Evolutionary conservation across 2,888 invertebrate genomes (phyloP).

Genomic region (Erebia palarica): DNA sequence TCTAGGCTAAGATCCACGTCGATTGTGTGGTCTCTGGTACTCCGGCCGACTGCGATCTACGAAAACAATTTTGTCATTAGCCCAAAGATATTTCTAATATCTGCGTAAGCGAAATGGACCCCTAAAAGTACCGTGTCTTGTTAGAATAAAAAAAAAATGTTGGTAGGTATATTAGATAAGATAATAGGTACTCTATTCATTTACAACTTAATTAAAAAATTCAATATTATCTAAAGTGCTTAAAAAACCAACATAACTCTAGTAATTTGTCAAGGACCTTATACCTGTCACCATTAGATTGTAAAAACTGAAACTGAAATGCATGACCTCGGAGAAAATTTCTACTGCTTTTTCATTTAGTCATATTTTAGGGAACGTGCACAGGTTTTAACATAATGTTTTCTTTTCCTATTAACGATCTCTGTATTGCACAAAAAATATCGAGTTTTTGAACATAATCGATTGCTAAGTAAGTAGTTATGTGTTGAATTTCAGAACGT

Average conservation of each 20-base stretch:
- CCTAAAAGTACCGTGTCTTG: not conserved
- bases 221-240: slow-evolving; percentile 2
- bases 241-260: not conserved
- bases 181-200: not conserved
- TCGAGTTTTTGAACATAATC: not conserved
- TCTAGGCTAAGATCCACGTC: slow-evolving; percentile 97
- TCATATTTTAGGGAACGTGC: no score
- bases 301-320: no score
- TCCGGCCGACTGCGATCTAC: slow-evolving; percentile 95
- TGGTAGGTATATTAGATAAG: not conserved
- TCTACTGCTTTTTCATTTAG: not conserved
- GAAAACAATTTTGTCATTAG: not conserved
- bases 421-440: not conserved
- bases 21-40: slow-evolving; percentile 93
- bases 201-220: slow-evolving; percentile 6
- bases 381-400: no score
- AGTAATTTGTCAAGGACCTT: not conserved
- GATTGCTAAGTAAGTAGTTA: not conserved
- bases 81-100: not conserved
- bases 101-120: not conserved
- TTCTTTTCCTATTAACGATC: not conserved
- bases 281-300: no score
- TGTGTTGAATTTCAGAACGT: slow-evolving; percentile 3
- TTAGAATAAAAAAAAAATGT: not conserved
- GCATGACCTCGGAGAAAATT: not conserved